These are phyloP conservation scores for Rotaria socialis DNA, from an alignment of 2,888 invertebrate species.

Conservation along the genomic window DNA sequence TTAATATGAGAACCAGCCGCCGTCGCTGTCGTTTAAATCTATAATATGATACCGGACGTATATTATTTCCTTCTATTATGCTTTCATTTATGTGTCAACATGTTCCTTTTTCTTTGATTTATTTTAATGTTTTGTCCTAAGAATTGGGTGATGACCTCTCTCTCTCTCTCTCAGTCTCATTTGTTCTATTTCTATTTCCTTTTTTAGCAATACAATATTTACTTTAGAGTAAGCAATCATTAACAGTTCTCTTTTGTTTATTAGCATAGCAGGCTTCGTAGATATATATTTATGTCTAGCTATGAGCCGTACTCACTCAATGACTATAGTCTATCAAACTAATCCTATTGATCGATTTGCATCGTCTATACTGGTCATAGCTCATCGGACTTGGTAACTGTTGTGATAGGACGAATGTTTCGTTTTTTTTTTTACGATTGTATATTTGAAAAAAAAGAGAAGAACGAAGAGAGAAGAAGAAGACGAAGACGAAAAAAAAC, in stretches of 20 bases:
- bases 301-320: neutral
- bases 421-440: neutral
- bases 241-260: neutral
- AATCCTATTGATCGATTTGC: too few species aligned
- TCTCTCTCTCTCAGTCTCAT: neutral
- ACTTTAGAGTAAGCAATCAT: neutral
- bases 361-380: slow-evolving; percentile 6
- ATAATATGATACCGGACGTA: too few species aligned
- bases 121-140: neutral
- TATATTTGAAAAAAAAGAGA: neutral
- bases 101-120: too few species aligned
- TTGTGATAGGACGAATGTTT: neutral
- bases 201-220: neutral
- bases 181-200: neutral
- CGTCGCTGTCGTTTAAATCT: neutral
- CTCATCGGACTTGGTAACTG: neutral
- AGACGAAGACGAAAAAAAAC: neutral
- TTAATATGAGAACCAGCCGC: too few species aligned
- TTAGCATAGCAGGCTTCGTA: neutral
- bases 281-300: neutral
- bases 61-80: neutral
- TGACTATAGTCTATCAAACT: neutral
- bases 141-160: neutral
- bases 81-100: neutral
- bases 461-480: too few species aligned